Conservation (phyloP, 2,888 invertebrate genomes). For the Drosophila affinis region DNA sequence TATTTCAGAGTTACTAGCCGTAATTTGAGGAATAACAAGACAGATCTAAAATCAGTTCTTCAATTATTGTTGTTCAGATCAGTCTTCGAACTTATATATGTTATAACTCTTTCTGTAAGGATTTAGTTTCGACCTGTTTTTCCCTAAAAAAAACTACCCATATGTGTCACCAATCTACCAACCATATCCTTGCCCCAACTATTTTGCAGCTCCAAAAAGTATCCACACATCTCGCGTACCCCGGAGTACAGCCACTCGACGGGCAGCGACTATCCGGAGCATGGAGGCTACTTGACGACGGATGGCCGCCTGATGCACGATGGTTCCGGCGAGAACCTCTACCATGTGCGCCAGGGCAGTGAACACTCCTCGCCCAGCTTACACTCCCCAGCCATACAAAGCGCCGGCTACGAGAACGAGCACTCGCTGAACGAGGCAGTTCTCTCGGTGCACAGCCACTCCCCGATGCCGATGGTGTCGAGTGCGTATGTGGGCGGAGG, state of each 20-base stretch:
- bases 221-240: slow-evolving; percentile 72
- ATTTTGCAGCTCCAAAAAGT: slow-evolving; percentile 73
- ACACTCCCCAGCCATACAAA: slow-evolving; percentile 81
- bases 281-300: slow-evolving; percentile 58
- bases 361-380: slow-evolving; percentile 81
- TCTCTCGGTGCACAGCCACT: slow-evolving; percentile 67
- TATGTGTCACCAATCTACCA: background rate
- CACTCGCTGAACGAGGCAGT: slow-evolving; percentile 65
- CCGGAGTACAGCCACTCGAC: slow-evolving; percentile 77
- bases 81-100: no score
- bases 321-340: slow-evolving; percentile 59
- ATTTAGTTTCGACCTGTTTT: no score
- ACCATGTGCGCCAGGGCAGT: slow-evolving; percentile 79
- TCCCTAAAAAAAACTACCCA: no score
- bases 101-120: no score
- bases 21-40: no score
- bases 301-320: slow-evolving; percentile 74
- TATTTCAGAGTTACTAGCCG: no score
- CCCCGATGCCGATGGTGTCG: slow-evolving; percentile 73
- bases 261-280: slow-evolving; percentile 77
- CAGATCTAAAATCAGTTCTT: no score
- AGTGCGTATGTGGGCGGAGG: slow-evolving; percentile 76
- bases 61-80: no score
- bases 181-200: background rate
- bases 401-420: slow-evolving; percentile 70